Base-by-base conservation (phyloP, 35 echinoderm and acorn worm species). In the Ophiothrix spiculata region DNA sequence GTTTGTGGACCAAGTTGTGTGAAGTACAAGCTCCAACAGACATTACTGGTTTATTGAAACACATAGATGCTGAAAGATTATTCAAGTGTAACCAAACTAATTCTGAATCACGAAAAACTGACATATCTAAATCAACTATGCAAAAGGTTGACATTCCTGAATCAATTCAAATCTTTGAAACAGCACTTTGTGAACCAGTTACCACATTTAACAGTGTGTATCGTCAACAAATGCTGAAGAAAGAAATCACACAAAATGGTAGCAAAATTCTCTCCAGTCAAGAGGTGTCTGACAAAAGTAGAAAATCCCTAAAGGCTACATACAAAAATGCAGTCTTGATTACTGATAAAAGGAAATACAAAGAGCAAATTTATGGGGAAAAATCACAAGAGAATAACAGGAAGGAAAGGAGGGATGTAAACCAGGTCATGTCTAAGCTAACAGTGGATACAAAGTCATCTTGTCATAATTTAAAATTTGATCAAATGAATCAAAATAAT, bases 1-100 rank as follows among this genome's bases (percentile, higher is more conserved):
- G 88, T 45, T 39, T 76, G 8, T 90, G 88, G 80, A 90, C 88
- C 35, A 90, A 77, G 31, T 39, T 90, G 1, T 83, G 80, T 90
- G 88, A 90, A 33, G 81, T 90, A 16, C 80, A 90, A 38, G 37
- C 74, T 2, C 84, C 84, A n/a, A 12, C 14, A 14, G 36, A 86
- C 33, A 10, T 77, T 74, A 40, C 69, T 16, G 15, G 39, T 25
- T 77, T 77, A 25, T 69, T n/a, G 25, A 6, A 54, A 69, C n/a
- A n/a, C n/a, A n/a, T n/a, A n/a, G n/a, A n/a, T 36, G 56, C 36
- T 12, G 19, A 84, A 64, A 82, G 40, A n/a, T n/a, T n/a, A n/a
- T n/a, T n/a, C n/a, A n/a, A n/a, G n/a, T n/a, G n/a, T n/a, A n/a
- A n/a, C n/a, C n/a, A n/a, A n/a, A n/a, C n/a, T n/a, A n/a, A n/a